Evolutionary conservation across 2,888 invertebrate genomes (phyloP).

Genomic region (Galerucella pusilla): DNA sequence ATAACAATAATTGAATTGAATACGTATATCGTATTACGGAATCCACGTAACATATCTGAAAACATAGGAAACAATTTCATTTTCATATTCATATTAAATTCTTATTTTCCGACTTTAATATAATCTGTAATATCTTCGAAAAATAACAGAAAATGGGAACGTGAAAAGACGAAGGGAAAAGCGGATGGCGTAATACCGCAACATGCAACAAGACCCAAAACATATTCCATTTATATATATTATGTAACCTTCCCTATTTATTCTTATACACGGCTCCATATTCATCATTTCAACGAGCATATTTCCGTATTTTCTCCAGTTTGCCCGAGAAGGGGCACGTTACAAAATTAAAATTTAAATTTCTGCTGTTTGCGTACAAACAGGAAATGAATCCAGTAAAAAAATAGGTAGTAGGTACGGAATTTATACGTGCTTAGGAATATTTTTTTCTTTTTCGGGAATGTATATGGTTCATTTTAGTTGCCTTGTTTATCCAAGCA

Average conservation of each 20-base stretch:
- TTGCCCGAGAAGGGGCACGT: constrained; percentile 12
- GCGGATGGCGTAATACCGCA: constrained; percentile 8
- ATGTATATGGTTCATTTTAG: not conserved
- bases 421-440: not conserved
- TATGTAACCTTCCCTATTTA: constrained; percentile 28
- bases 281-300: constrained; percentile 19
- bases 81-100: constrained; percentile 23
- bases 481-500: not conserved
- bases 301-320: constrained; percentile 20
- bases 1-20: no score
- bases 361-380: constrained; percentile 24
- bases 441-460: not conserved
- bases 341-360: constrained; percentile 39
- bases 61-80: constrained; percentile 3
- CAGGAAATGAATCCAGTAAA: constrained; percentile 29
- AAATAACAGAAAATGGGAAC: constrained; percentile 20
- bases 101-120: constrained; percentile 16
- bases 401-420: constrained; percentile 28
- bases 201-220: constrained; percentile 13
- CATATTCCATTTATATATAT: constrained; percentile 22
- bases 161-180: constrained; percentile 4
- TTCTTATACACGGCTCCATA: constrained; percentile 15
- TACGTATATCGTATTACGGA: not conserved
- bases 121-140: constrained; percentile 13
- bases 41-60: not conserved